Evolutionary conservation across 1,140 invertebrate genomes (phyloP), one percentile per base, ranked within the genome.

Genomic region (Orius laevigatus): DNA sequence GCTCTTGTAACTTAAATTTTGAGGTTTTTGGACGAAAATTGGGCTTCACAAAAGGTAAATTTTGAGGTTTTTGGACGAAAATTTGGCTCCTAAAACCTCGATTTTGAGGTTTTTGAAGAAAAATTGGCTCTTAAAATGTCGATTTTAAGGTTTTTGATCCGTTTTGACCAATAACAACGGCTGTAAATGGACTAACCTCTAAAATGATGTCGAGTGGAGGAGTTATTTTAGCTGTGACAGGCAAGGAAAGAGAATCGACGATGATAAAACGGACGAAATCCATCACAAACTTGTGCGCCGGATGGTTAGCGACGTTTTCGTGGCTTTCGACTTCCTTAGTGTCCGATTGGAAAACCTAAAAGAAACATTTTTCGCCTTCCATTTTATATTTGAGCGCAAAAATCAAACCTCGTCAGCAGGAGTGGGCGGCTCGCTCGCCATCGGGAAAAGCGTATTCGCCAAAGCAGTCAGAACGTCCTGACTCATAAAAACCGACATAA

Each of bases 201-300:
- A 98, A 65, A 2, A 95, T 79, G 3, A 93, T 67, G 65, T 90
- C 86, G 38, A 89, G 82, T 0, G 83, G 80, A 47, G 78, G 66
- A 0, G 78, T 70, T 39, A 75, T 70, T 61, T 84, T 84, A 18
- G 76, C 75, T 16, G 74, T 75, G 8, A 64, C 58, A 34, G 79
- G 79, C 18, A 93, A 66, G 10, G 87, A 84, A 16, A 97, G 67
- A 1, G 90, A 94, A 64, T 98, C 93, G 3, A 97, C 78, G 1
- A 97, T 79, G 50, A 98, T 87, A 5, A 91, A 88, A 33, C 86
- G 69, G 34, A 98, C 66, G 63, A 98, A 94, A 63, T 98, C 93
- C 68, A 98, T 86, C 1, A 97, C 82, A 59, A 86, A 84, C 60
- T 91, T 88, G 50, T 82, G 71, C 5, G 84, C 90, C 2, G 87